Conservation (phyloP, 2,888 invertebrate species). For the Tetranychus truncatus region DNA sequence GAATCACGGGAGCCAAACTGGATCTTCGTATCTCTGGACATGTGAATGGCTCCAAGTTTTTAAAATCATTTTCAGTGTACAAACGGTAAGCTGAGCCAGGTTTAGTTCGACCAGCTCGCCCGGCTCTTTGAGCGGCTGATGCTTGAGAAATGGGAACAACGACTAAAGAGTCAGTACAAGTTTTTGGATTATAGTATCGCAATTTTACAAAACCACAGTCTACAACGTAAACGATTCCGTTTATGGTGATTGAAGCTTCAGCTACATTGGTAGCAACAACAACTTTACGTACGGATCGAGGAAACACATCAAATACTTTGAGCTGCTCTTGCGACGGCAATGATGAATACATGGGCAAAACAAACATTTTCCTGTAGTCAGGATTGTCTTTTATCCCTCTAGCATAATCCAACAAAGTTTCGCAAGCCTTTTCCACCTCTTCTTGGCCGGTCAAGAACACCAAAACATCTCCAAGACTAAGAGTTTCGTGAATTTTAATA, state of each 20-base stretch:
- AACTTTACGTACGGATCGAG: constrained; percentile 57
- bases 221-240: constrained; percentile 75
- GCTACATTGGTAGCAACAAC: constrained; percentile 89
- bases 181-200: constrained; percentile 64
- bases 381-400: constrained; percentile 24
- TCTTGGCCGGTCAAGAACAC: constrained; percentile 86
- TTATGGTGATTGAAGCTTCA: constrained; percentile 86
- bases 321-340: constrained; percentile 67
- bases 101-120: constrained; percentile 66
- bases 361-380: constrained; percentile 37
- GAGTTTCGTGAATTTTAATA: constrained; percentile 56
- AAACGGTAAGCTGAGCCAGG: constrained; percentile 53
- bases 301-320: constrained; percentile 54
- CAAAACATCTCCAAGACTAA: constrained; percentile 63
- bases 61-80: constrained; percentile 49
- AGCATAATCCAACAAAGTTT: constrained; percentile 31
- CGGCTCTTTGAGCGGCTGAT: constrained; percentile 76
- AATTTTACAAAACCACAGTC: constrained; percentile 92
- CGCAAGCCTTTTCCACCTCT: constrained; percentile 58
- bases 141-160: constrained; percentile 65
- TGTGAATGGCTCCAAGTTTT: constrained; percentile 47
- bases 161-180: constrained; percentile 64
- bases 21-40: constrained; percentile 84
- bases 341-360: constrained; percentile 81
- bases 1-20: constrained; percentile 60